Conservation (phyloP, 2,113 vertebrate genomes). For the Oryzias woworae region DNA sequence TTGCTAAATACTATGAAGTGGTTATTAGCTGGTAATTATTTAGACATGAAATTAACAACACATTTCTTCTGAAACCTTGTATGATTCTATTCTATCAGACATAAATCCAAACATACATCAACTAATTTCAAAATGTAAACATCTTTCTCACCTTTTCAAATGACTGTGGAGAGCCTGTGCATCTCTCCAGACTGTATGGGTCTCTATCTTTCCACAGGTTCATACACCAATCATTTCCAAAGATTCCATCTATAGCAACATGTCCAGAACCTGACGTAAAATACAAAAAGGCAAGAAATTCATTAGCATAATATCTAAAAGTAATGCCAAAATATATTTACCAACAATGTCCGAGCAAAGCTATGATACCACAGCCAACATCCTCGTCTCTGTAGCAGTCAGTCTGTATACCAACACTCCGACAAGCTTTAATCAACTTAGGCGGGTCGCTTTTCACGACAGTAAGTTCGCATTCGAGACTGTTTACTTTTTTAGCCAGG, state of each 20-base stretch:
- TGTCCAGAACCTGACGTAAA: constrained; percentile 32
- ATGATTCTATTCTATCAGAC: too few relatives aligned
- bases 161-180: constrained; percentile 16
- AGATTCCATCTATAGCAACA: constrained; percentile 70
- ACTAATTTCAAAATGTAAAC: too few relatives aligned
- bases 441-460: constrained; percentile 28
- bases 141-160: constrained; percentile 36
- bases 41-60: too few relatives aligned
- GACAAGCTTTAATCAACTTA: constrained; percentile 32
- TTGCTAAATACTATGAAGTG: too few relatives aligned
- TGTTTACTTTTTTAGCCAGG: constrained; percentile 58
- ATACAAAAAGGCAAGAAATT: neutral
- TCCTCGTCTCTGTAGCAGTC: constrained; percentile 30
- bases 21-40: too few relatives aligned
- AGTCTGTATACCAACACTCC: constrained; percentile 62
- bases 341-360: neutral
- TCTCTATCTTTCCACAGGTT: constrained; percentile 70
- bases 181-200: constrained; percentile 25
- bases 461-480: constrained; percentile 57
- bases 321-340: too few relatives aligned
- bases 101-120: neutral
- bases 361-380: constrained; percentile 18
- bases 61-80: too few relatives aligned
- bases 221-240: constrained; percentile 76
- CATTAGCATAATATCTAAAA: neutral